Evolutionary conservation across 2,797 vertebrate genomes (phyloP).

Genomic region (Astyanax mexicanus): DNA sequence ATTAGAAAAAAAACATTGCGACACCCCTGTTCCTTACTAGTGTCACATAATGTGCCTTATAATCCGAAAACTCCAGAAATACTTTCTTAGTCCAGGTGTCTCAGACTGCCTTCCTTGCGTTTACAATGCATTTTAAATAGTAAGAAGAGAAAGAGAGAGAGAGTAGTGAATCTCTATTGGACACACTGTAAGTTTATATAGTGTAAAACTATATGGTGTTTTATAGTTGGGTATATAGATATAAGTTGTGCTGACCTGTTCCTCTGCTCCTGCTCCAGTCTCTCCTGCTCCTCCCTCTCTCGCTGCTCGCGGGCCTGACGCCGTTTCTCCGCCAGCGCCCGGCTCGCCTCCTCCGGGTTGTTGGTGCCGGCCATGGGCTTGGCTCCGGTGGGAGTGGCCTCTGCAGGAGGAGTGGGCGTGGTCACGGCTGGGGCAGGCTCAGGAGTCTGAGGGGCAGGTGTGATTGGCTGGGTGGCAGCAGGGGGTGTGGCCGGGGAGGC

Average conservation of each 20-base stretch:
- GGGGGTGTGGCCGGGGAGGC: conserved; percentile 65
- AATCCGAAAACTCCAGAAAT: too few species aligned
- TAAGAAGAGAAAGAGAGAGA: too few species aligned
- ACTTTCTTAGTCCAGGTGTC: too few species aligned
- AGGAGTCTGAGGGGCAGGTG: conserved; percentile 48
- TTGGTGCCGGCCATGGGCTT: conserved; percentile 89
- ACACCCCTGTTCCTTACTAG: too few species aligned
- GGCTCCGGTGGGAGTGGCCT: conserved; percentile 63
- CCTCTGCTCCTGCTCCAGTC: conserved; percentile 87
- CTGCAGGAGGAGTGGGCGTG: not conserved
- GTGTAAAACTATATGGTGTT: too few species aligned
- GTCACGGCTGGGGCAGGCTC: not conserved
- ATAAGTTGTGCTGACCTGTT: conserved; percentile 78
- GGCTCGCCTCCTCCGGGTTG: conserved; percentile 88
- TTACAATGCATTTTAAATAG: too few species aligned
- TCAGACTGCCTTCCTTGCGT: too few species aligned
- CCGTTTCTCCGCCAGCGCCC: conserved; percentile 89
- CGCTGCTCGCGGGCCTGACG: conserved; percentile 92
- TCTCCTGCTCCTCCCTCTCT: conserved; percentile 90
- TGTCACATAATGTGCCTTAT: too few species aligned
- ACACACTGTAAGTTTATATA: too few species aligned
- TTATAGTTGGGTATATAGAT: not conserved
- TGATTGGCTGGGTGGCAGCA: conserved; percentile 51
- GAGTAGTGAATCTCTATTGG: too few species aligned
- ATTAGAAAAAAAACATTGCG: too few species aligned